Evolutionary conservation across 2,797 vertebrate species (phyloP).

Genomic region (Aulostomus chinensis): DNA sequence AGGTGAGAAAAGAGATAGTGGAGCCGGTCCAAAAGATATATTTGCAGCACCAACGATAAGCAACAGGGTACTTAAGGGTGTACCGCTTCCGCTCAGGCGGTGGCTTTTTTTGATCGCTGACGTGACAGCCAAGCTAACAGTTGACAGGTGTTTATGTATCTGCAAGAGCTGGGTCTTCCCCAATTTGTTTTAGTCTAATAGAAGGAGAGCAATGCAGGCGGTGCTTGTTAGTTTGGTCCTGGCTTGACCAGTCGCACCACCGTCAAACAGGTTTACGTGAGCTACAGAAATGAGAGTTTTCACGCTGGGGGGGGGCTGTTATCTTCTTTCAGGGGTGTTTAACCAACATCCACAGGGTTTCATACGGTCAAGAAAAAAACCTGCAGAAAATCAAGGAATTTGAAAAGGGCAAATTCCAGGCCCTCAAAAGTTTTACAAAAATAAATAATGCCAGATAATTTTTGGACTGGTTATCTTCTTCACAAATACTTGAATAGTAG

Average conservation of each 20-base stretch:
- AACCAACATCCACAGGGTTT: no score
- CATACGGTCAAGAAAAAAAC: no score
- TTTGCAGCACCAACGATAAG: constrained; percentile 4
- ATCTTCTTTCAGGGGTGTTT: no score
- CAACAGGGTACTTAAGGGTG: constrained; percentile 40
- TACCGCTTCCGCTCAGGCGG: constrained; percentile 64
- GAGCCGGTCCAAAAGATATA: not conserved
- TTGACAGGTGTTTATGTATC: constrained; percentile 11
- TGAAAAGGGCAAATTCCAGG: no score
- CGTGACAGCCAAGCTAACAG: constrained; percentile 13
- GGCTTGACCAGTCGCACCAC: constrained; percentile 22
- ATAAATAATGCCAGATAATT: no score
- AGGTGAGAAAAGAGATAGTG: constrained; percentile 76
- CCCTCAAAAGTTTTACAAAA: no score
- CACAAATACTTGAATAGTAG: no score
- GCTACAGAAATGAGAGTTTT: not conserved
- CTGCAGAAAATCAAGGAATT: no score
- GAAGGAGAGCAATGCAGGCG: not conserved
- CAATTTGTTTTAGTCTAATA: not conserved
- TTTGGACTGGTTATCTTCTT: no score
- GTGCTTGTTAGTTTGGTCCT: constrained; percentile 12
- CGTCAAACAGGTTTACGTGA: constrained; percentile 65
- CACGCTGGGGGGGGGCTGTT: no score
- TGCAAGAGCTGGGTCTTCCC: not conserved
- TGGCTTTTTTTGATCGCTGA: constrained; percentile 25